These are phyloP conservation scores for Danio aesculapii DNA, from an alignment of 2,797 vertebrate genomes.

Conservation along the genomic window DNA sequence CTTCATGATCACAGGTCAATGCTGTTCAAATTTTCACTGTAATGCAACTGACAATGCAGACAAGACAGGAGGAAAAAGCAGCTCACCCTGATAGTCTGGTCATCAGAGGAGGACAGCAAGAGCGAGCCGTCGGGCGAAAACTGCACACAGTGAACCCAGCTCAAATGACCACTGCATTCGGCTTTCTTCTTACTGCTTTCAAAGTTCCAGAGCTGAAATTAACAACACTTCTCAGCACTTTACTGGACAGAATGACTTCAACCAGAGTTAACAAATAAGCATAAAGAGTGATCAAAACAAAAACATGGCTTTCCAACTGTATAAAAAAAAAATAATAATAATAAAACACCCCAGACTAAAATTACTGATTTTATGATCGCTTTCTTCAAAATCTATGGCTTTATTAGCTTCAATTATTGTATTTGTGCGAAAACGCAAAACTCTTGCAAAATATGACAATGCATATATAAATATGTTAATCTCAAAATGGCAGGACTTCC, in stretches of 20 bases:
- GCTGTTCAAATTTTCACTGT: not conserved
- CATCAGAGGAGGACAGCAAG: constrained; percentile 94
- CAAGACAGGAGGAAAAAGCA: not conserved
- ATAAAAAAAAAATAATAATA: too few relatives aligned
- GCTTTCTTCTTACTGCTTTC: constrained; percentile 87
- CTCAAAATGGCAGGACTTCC: too few relatives aligned
- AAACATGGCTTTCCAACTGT: too few relatives aligned
- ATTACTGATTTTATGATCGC: too few relatives aligned
- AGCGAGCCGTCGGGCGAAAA: constrained; percentile 93
- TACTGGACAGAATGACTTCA: not conserved
- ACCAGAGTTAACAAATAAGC: not conserved
- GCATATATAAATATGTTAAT: too few relatives aligned
- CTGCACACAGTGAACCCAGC: constrained; percentile 92
- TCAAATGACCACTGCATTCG: constrained; percentile 93
- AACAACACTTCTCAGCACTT: constrained; percentile 15
- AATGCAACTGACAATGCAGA: not conserved
- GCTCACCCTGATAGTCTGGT: constrained; percentile 92
- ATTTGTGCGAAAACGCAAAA: too few relatives aligned
- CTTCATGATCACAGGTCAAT: constrained; percentile 5
- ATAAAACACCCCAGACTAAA: too few relatives aligned
- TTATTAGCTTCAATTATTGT: too few relatives aligned
- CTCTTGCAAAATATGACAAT: too few relatives aligned
- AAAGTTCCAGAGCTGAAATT: constrained; percentile 89
- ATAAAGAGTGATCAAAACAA: too few relatives aligned
- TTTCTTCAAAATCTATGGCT: too few relatives aligned